phyloP scores from a whole-genome alignment of 1,140 invertebrate species.

The Lordiphosa stackelbergi region DNA sequence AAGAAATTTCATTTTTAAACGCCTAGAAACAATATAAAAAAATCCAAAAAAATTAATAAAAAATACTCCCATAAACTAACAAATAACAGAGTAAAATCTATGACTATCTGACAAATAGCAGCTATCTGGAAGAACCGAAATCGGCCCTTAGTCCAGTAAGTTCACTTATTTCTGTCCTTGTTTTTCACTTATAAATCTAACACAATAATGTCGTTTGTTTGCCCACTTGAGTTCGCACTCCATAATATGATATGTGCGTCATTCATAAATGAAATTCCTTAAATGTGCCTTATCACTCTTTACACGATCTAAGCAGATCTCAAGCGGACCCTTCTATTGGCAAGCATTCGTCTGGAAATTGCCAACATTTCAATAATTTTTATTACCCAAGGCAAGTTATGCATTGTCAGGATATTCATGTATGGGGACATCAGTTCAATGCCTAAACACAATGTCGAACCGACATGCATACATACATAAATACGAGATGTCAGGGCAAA shows the following conservation, averaged over 20 bases:
- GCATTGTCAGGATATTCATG: constrained; percentile 24
- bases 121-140: too few species aligned
- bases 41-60: too few species aligned
- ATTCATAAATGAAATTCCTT: constrained; percentile 35
- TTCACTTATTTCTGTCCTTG: too few species aligned
- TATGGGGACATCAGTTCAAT: constrained; percentile 31
- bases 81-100: too few species aligned
- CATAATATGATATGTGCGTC: constrained; percentile 9
- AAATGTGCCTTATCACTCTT: constrained; percentile 33
- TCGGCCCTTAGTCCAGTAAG: too few species aligned
- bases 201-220: neutral
- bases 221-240: neutral
- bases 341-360: constrained; percentile 53
- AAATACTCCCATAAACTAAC: too few species aligned
- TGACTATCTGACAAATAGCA: too few species aligned
- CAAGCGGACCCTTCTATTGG: constrained; percentile 26
- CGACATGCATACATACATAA: constrained; percentile 6
- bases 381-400: constrained; percentile 51
- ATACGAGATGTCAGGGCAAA: constrained; percentile 46
- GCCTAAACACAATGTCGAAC: constrained; percentile 34
- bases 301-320: constrained; percentile 39
- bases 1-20: too few species aligned
- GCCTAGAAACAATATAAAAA: too few species aligned
- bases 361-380: constrained; percentile 62
- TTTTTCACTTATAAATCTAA: neutral